These are phyloP conservation scores for Odontomachus brunneus DNA, from an alignment of 1,140 invertebrate species.

Conservation along the genomic window DNA sequence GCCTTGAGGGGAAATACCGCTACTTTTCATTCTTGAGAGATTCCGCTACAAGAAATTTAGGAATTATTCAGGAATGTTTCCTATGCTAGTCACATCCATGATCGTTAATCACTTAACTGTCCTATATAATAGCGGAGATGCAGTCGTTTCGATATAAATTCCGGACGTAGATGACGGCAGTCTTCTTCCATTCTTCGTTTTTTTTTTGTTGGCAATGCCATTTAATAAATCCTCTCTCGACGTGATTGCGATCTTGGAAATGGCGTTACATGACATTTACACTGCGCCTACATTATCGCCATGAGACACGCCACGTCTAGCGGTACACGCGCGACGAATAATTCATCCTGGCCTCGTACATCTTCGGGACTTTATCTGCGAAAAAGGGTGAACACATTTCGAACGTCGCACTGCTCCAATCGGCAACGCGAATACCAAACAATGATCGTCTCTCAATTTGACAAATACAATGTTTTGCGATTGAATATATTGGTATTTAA, in stretches of 20 bases:
- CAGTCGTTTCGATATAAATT: neutral
- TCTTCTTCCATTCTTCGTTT: neutral
- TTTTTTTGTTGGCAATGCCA: neutral
- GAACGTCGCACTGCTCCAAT: constrained; percentile 34
- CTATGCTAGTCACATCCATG: too few relatives aligned
- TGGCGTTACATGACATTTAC: constrained; percentile 39
- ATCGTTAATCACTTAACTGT: neutral
- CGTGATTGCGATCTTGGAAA: constrained; percentile 19
- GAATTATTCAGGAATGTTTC: neutral
- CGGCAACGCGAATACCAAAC: constrained; percentile 15
- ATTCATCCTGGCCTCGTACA: constrained; percentile 52
- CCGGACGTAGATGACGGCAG: too few relatives aligned
- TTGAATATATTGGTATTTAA: too few relatives aligned
- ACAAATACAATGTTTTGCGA: too few relatives aligned
- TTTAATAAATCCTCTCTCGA: constrained; percentile 32
- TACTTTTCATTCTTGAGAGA: too few relatives aligned
- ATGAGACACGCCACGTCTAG: constrained; percentile 38
- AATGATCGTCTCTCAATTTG: neutral
- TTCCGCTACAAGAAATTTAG: too few relatives aligned
- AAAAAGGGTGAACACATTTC: constrained; percentile 51
- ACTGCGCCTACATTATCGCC: constrained; percentile 46
- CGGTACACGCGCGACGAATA: constrained; percentile 45
- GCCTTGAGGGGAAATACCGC: too few relatives aligned
- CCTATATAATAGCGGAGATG: neutral
- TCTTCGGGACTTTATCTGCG: constrained; percentile 50